Base-by-base conservation (phyloP, 2,113 vertebrate species). In the Phyllostomus hastatus region DNA sequence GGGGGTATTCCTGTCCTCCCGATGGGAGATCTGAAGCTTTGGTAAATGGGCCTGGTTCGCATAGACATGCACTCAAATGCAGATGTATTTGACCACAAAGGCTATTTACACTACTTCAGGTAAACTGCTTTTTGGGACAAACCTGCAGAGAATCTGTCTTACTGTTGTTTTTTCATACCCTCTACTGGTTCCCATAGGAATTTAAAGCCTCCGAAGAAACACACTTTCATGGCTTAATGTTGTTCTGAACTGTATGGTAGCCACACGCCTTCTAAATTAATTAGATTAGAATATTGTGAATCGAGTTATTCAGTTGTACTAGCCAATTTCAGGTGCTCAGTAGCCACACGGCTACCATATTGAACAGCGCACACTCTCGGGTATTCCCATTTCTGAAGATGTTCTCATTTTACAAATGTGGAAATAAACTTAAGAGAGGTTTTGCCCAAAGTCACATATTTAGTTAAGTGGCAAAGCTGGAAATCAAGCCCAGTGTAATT, bases 321-420 rank as follows among this genome's bases (percentile, higher is more conserved):
- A 79, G 61, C 35, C 17, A 75, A 16, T 73, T 52, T 33, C 66
- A 90, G 10, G 12, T 79, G 14, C 35, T 78, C n/a, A 43, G 61
- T 64, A 81, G 43, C 79, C 52, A 41, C 54, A 17, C 33, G 82
- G 73, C 87, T 82, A 9, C 31, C 59, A 64, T 59, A 89, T 79
- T 79, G 31, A n/a, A 52, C 52, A 20, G 46, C 31, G 10, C 5
- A 17, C 10, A 76, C 72, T 14, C 28, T 41, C 50, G 61, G 57
- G 7, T 35, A 19, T 88, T 95, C 59, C 24, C 14, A n/a, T 93
- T 70, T 66, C 82, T 82, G 57, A 43, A 43, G 41, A 66, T 52
- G 35, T 86, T 95, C 66, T 54, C 5, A n/a, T 80, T 97, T 95
- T 79, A 76, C 52, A 66, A 41, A 88, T 92, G 61, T 95, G 54